Percentiles rank a stretch among this genome's conserved stretches.
Evolutionary conservation across 2,113 vertebrate species (phyloP).

Genomic region (Anser cygnoides): DNA sequence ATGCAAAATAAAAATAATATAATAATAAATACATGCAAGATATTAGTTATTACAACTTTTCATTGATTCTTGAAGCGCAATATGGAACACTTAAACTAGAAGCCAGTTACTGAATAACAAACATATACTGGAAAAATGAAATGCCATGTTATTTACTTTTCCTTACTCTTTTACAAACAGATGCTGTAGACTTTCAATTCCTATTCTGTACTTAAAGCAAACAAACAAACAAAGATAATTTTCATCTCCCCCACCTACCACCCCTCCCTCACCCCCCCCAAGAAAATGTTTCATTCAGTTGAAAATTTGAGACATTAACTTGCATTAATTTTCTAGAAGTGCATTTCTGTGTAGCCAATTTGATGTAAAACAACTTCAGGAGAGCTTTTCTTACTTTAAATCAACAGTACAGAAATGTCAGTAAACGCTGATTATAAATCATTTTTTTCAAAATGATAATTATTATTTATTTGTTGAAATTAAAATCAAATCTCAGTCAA

Average conservation of each 20-base stretch:
- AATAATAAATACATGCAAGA: neutral
- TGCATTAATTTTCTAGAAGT: neutral
- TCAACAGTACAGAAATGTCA: neutral
- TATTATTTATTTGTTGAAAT: neutral
- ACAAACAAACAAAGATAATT: too few species aligned
- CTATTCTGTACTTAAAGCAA: neutral
- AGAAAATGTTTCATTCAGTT: neutral
- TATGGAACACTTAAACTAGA: neutral
- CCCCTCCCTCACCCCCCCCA: too few species aligned
- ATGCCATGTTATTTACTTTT: neutral
- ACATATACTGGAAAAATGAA: neutral
- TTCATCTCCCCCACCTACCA: too few species aligned
- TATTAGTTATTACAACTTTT: neutral
- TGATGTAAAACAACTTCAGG: neutral
- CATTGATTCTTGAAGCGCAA: fast-evolving
- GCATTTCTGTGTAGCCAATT: neutral
- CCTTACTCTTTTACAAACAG: neutral
- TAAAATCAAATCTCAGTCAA: neutral
- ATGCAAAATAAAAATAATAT: too few species aligned
- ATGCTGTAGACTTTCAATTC: neutral
- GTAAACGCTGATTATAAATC: neutral
- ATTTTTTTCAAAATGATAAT: neutral
- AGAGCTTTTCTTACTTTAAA: neutral
- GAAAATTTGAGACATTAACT: neutral
- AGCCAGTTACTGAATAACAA: neutral